Percentiles rank a stretch among this genome's conserved stretches.
These are phyloP conservation scores for Halichoeres trimaculatus DNA, from an alignment of 2,113 vertebrate genomes.

Conservation along the genomic window DNA sequence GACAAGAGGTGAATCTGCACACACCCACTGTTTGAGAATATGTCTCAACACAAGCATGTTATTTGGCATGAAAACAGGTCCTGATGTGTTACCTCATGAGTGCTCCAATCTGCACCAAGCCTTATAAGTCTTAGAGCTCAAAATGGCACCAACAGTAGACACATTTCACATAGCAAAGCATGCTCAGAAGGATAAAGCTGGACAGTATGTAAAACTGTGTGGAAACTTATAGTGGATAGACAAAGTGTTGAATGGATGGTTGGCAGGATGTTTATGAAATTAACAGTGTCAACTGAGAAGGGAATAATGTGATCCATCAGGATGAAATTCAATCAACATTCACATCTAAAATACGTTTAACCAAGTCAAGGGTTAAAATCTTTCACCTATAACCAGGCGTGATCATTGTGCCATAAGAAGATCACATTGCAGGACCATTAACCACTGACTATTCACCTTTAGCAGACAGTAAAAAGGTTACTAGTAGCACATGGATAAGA, in stretches of 20 bases:
- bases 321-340: no score
- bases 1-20: constrained; percentile 46
- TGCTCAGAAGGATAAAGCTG: no score
- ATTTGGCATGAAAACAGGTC: constrained; percentile 33
- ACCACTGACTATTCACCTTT: no score
- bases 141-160: background rate
- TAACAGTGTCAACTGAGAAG: no score
- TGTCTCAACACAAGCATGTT: constrained; percentile 36
- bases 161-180: background rate
- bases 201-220: background rate
- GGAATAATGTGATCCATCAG: background rate
- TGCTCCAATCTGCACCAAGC: constrained; percentile 1
- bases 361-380: background rate
- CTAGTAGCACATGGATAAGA: no score
- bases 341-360: background rate
- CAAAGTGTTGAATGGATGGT: background rate
- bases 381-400: no score
- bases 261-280: background rate
- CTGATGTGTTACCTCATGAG: constrained; percentile 25
- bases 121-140: constrained; percentile 19
- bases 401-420: no score
- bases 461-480: no score
- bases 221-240: background rate
- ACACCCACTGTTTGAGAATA: constrained; percentile 37
- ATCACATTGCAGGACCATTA: no score